These are phyloP conservation scores for Drosophila prostipennis DNA, from an alignment of 2,888 invertebrate species.

Conservation along the genomic window DNA sequence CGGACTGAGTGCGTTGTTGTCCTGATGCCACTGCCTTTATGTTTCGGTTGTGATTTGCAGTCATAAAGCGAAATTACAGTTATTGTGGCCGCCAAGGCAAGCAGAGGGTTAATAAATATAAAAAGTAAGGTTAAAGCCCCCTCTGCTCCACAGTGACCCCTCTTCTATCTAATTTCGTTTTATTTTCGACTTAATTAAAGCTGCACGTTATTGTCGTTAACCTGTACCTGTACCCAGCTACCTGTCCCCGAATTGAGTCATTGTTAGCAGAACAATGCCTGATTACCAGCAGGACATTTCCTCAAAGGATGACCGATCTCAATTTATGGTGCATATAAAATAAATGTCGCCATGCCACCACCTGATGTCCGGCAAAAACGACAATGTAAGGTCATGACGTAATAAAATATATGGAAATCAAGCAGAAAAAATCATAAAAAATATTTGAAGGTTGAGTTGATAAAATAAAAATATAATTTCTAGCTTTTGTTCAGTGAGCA, in stretches of 20 bases:
- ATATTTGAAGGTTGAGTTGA: no score
- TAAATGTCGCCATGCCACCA: slow-evolving; percentile 20
- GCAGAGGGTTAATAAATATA: slow-evolving; percentile 77
- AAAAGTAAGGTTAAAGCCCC: slow-evolving; percentile 64
- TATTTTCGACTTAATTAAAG: slow-evolving; percentile 76
- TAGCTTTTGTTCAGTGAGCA: not conserved
- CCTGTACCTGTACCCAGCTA: slow-evolving; percentile 44
- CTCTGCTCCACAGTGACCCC: slow-evolving; percentile 34
- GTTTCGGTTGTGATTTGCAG: slow-evolving; percentile 78
- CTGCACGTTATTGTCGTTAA: slow-evolving; percentile 66
- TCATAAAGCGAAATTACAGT: slow-evolving; percentile 81
- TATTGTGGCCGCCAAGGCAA: slow-evolving; percentile 65
- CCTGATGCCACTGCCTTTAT: slow-evolving; percentile 67
- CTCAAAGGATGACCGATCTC: slow-evolving; percentile 8
- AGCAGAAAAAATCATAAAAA: not conserved
- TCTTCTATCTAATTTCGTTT: slow-evolving; percentile 60
- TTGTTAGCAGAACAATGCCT: slow-evolving; percentile 42
- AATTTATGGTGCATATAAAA: slow-evolving; percentile 21
- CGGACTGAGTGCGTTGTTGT: slow-evolving; percentile 31
- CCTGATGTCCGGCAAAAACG: slow-evolving; percentile 26
- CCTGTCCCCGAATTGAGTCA: slow-evolving; percentile 53
- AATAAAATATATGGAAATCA: slow-evolving; percentile 34
- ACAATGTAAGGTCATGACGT: slow-evolving; percentile 13
- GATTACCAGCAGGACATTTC: slow-evolving; percentile 23
- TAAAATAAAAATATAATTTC: no score